Conservation (phyloP, 1,140 invertebrate species). For the Drosophila equinoxialis region DNA sequence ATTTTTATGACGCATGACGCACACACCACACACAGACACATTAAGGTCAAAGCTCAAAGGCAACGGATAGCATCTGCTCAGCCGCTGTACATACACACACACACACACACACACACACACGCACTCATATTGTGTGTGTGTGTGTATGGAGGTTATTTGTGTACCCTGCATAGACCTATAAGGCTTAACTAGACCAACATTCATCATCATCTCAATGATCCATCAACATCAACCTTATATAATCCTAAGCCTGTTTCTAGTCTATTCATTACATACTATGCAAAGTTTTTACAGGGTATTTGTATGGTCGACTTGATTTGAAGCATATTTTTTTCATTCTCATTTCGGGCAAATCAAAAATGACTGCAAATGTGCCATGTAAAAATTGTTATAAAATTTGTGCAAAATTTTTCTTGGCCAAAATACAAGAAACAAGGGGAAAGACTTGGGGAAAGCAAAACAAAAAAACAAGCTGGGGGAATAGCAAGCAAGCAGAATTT, state of each 20-base stretch:
- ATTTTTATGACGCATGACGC: slow-evolving; percentile 74
- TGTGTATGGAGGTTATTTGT: background rate
- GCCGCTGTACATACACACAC: slow-evolving; percentile 10
- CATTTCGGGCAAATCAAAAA: slow-evolving; percentile 65
- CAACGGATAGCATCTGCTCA: slow-evolving; percentile 56
- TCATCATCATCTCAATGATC: too few species aligned
- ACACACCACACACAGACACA: background rate
- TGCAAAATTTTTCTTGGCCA: slow-evolving; percentile 57
- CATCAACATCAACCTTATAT: too few species aligned
- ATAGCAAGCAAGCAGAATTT: slow-evolving; percentile 5
- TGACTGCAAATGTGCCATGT: slow-evolving; percentile 77
- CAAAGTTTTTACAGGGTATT: background rate
- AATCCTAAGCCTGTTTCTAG: too few species aligned
- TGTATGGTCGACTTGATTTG: background rate
- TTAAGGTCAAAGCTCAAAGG: slow-evolving; percentile 73
- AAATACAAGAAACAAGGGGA: slow-evolving; percentile 14
- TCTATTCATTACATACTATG: too few species aligned
- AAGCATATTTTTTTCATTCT: slow-evolving; percentile 5
- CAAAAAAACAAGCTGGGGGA: slow-evolving; percentile 30
- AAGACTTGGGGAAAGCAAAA: background rate
- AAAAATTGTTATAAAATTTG: slow-evolving; percentile 75
- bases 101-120: too few species aligned
- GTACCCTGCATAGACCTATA: background rate
- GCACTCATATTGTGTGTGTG: background rate
- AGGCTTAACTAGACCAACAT: too few species aligned